Percentiles rank a stretch among this genome's conserved stretches.
Conservation (phyloP, 2,113 vertebrate genomes). For the Rousettus leschenaultii region DNA sequence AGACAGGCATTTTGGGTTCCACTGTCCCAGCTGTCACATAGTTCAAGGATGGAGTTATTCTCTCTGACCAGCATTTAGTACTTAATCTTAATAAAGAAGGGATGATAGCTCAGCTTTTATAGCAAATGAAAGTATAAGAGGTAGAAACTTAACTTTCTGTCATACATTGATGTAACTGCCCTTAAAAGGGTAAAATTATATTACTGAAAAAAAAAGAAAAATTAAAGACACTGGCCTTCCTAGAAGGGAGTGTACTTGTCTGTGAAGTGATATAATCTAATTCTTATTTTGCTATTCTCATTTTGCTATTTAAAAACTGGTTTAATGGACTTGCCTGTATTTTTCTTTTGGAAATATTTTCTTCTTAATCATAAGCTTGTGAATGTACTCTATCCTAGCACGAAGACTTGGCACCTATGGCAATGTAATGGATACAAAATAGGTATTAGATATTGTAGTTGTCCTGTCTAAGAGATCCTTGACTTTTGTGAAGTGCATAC, state of each 20-base stretch:
- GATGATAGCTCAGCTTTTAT: background rate
- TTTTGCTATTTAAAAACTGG: background rate
- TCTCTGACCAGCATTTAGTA: background rate
- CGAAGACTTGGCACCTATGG: background rate
- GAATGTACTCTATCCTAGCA: background rate
- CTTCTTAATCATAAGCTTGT: background rate
- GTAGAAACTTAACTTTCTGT: background rate
- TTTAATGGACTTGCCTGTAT: background rate
- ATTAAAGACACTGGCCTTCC: background rate
- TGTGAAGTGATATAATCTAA: background rate
- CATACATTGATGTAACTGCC: background rate
- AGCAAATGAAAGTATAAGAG: background rate
- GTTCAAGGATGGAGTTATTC: background rate
- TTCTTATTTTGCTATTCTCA: background rate
- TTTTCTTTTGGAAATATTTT: background rate
- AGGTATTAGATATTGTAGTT: background rate
- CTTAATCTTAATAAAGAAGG: background rate
- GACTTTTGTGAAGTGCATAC: background rate
- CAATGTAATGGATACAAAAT: background rate
- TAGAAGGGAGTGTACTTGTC: background rate
- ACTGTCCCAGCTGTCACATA: rapidly evolving
- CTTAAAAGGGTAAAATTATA: background rate
- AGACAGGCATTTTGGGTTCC: background rate
- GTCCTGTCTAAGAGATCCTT: background rate
- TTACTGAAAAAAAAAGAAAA: background rate